Percentiles rank a stretch among this genome's conserved stretches.
Evolutionary conservation across 30 jellyfish, hydroid and myxozoan genomes (phyloP).

Genomic region (Mastigias papua): DNA sequence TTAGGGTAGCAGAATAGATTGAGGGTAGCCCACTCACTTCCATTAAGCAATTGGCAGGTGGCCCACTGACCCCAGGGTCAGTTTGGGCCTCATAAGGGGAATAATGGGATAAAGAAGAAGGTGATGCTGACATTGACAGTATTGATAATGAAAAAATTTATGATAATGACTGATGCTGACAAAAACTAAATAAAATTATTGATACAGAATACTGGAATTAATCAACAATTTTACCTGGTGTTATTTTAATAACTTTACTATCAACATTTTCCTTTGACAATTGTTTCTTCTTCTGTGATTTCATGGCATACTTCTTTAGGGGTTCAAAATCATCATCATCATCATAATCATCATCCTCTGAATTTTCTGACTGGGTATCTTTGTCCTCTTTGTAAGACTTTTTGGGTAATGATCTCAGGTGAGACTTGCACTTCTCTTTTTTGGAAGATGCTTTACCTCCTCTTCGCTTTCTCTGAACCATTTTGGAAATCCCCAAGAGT

Average conservation of each 20-base stretch:
- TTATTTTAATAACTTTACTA: not conserved
- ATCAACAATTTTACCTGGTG: not conserved
- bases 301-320: not conserved
- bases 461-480: not conserved
- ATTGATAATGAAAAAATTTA: not conserved
- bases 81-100: not conserved
- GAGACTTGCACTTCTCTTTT: not conserved
- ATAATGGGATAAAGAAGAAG: not conserved
- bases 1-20: too few relatives aligned
- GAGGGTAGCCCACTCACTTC: too few relatives aligned
- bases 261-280: not conserved
- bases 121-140: not conserved
- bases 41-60: too few relatives aligned
- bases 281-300: not conserved
- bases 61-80: too few relatives aligned
- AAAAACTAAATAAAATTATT: not conserved
- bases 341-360: not conserved
- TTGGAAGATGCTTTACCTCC: not conserved
- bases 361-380: conserved; percentile 1
- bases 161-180: not conserved
- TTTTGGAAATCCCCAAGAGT: not conserved
- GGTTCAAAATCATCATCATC: conserved; percentile 57
- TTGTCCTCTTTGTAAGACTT: not conserved
- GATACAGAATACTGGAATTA: not conserved
- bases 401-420: not conserved